Base-by-base conservation (phyloP, 2,113 vertebrate species). In the Grammomys surdaster region DNA sequence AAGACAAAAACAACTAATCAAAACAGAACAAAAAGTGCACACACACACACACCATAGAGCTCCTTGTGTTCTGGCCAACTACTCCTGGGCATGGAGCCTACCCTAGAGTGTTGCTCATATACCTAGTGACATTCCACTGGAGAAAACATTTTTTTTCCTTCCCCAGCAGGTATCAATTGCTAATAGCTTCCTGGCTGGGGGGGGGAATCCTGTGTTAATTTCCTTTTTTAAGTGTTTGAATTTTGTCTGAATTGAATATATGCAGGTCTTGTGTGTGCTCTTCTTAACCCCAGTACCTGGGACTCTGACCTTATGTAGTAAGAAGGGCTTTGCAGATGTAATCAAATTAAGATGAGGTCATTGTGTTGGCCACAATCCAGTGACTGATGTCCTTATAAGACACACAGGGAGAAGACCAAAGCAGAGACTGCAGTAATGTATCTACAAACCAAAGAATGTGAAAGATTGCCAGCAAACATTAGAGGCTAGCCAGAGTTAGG, bases 321-420 rank as follows among this genome's bases (percentile, higher is more conserved):
- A 75, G 84, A 90, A 76, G 19, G 5, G 46, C 67, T 90, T 96
- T 78, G 67, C 8, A 88, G 40, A 96, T 78, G 51, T 46, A 91
- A 67, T 89, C 22, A 95, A 88, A 19, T 94, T 89, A 91, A 96
- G 94, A 89, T 85, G 56, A 94, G 54, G 51, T 76, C 76, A 93
- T 77, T 86, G 93, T 43, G 13, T 89, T 96, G 88, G 72, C 92
- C 56, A 56, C 89, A 77, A 87, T 93, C 36, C 63, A 95, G 51
- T 77, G 58, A 88, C 33, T 89, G 11, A 60, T 94, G 48, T 81
- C 5, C 26, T 91, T 90, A 76, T 36, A 78, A 88, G 36, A 60
- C 28, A 90, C 10, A n/a, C n/a, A 88, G 12, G 46, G 67, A 93
- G 36, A 90, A 93, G 77, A 94, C 7, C 69, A 40, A 88, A 58